Conservation (phyloP, 2,113 vertebrate species). For the Lethenteron reissneri region DNA sequence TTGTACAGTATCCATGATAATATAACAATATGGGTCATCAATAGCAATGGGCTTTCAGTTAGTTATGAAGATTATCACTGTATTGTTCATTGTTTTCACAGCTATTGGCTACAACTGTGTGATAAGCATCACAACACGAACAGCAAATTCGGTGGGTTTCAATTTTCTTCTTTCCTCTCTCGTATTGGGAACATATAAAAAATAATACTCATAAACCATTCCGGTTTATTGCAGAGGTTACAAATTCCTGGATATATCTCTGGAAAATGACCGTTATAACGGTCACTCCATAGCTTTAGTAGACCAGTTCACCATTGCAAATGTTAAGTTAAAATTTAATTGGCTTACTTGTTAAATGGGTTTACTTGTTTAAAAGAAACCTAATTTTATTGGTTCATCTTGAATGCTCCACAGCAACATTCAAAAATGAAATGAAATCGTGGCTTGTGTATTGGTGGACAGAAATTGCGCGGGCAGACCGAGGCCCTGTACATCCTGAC, state of each 20-base stretch:
- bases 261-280: too few species aligned
- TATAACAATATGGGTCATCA: too few species aligned
- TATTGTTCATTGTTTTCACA: constrained; percentile 20
- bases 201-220: background rate
- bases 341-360: too few species aligned
- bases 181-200: constrained; percentile 13
- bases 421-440: too few species aligned
- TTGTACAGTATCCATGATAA: too few species aligned
- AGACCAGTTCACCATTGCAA: too few species aligned
- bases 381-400: too few species aligned
- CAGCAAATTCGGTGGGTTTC: constrained; percentile 77
- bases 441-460: constrained; percentile 9
- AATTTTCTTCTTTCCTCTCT: background rate
- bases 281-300: too few species aligned
- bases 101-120: constrained; percentile 92
- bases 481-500: constrained; percentile 95
- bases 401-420: too few species aligned
- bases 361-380: too few species aligned
- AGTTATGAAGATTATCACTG: constrained; percentile 9
- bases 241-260: too few species aligned
- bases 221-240: background rate
- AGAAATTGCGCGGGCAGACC: constrained; percentile 93
- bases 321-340: too few species aligned
- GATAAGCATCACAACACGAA: constrained; percentile 84
- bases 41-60: background rate